phyloP scores from a whole-genome alignment of 2,797 vertebrate species.

The Sebastes iracundus region DNA sequence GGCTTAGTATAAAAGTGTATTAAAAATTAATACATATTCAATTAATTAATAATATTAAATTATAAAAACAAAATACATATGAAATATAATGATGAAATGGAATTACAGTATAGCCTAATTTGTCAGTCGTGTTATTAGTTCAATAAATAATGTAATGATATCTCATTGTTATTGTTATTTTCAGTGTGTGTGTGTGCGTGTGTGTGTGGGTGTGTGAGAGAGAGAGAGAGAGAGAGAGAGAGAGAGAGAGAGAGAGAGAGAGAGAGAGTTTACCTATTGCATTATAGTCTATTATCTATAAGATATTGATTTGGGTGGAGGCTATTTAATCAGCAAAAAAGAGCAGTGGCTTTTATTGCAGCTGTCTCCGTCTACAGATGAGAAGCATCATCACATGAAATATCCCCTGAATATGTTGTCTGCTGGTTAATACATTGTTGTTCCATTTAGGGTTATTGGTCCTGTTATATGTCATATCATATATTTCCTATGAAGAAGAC shows the following conservation, averaged over 20 bases:
- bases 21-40: too few species aligned
- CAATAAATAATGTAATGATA: neutral
- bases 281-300: neutral
- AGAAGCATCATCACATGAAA: neutral
- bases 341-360: neutral
- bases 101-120: neutral
- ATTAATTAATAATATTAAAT: too few species aligned
- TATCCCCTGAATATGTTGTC: neutral
- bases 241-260: neutral
- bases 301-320: neutral
- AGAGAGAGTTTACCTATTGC: too few species aligned
- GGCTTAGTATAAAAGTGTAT: neutral
- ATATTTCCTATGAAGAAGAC: constrained; percentile 18
- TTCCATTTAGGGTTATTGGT: neutral
- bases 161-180: neutral
- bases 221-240: neutral
- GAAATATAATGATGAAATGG: neutral
- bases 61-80: neutral
- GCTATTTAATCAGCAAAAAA: neutral
- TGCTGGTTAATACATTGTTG: neutral
- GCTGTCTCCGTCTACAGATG: neutral
- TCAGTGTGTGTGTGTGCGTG: neutral
- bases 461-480: neutral
- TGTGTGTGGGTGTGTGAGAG: neutral
- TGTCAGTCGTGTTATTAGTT: neutral